A percentile compares a stretch with the other conserved stretches of the same genome.
Evolutionary conservation across 2,113 vertebrate genomes (phyloP).

Genomic region (Charina bottae): DNA sequence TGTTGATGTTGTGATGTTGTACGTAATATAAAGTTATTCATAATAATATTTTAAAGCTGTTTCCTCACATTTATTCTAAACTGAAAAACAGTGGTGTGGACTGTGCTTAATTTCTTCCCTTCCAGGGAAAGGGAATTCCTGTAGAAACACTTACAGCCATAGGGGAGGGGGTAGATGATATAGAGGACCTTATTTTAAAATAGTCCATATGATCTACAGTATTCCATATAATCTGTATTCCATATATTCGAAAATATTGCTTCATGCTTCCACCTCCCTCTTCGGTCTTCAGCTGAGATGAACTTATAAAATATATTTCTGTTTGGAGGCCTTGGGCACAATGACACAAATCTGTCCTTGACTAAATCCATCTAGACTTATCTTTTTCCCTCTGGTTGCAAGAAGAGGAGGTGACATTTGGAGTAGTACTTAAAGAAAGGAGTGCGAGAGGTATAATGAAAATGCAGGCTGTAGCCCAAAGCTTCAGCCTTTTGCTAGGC

Average conservation of each 20-base stretch:
- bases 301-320: neutral
- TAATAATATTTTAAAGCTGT: too few species aligned
- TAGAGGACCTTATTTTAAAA: constrained; percentile 5
- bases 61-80: too few species aligned
- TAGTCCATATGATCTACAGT: neutral
- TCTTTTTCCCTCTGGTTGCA: constrained; percentile 14
- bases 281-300: neutral
- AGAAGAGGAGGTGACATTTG: constrained; percentile 1
- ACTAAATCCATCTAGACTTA: neutral
- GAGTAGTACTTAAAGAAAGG: neutral
- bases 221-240: neutral
- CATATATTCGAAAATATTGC: neutral
- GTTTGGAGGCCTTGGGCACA: neutral
- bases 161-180: neutral
- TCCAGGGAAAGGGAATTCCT: neutral
- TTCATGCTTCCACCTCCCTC: neutral
- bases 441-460: neutral
- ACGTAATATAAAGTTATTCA: too few species aligned
- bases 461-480: neutral
- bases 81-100: neutral
- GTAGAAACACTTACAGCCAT: neutral
- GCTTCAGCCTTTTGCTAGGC: neutral
- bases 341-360: constrained; percentile 11
- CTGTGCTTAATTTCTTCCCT: neutral
- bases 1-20: too few species aligned